phyloP scores from a whole-genome alignment of 2,113 vertebrate species.

The Megalops atlanticus region DNA sequence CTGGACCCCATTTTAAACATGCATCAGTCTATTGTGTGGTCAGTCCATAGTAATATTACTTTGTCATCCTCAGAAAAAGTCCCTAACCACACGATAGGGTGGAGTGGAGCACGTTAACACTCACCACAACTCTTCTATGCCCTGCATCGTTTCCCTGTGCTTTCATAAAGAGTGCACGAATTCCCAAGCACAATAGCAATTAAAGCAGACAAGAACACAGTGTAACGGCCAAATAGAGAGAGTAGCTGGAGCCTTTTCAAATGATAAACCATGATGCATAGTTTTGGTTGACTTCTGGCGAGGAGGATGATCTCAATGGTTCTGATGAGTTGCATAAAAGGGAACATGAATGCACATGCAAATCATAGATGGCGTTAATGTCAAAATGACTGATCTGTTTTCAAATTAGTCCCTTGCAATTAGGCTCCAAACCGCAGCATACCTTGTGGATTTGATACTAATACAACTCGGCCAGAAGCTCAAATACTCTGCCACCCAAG shows the following conservation, averaged over 20 bases:
- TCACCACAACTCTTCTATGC: not conserved
- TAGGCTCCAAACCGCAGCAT: not conserved
- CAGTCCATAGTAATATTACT: not conserved
- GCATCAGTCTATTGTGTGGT: not conserved
- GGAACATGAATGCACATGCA: not conserved
- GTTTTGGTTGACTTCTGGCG: not conserved
- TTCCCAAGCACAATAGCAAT: not conserved
- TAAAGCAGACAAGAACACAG: not conserved
- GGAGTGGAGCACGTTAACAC: not conserved
- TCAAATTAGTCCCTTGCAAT: not conserved
- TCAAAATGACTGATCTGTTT: not conserved
- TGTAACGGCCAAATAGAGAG: not conserved
- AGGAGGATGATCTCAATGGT: not conserved
- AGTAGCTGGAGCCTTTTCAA: not conserved
- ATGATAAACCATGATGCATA: not conserved
- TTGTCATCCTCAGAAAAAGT: not conserved
- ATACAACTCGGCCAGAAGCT: too few relatives aligned
- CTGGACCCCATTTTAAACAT: not conserved
- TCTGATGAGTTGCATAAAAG: not conserved
- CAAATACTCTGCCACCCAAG: constrained; percentile 5
- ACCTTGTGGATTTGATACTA: not conserved
- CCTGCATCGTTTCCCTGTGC: not conserved
- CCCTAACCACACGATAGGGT: not conserved
- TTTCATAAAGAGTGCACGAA: not conserved
- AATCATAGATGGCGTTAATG: not conserved